Evolutionary conservation across 53 echinoderm and acorn worm species (phyloP), one percentile per base, ranked within the genome.

Genomic region (Henricia sp.): DNA sequence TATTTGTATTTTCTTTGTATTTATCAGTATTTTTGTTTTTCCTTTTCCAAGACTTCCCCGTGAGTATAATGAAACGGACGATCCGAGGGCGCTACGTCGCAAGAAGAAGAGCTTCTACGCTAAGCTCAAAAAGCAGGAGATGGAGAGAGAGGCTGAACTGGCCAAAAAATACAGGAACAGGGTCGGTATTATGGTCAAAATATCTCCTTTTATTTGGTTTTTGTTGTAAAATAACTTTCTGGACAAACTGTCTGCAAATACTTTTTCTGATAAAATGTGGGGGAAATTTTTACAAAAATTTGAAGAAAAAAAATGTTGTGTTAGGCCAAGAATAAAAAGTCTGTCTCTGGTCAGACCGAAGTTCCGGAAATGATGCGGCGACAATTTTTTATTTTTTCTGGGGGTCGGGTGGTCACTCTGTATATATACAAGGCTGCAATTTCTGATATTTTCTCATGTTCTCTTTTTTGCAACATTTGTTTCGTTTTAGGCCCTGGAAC

Each of bases 61-160:
- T 48, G 97, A 97, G 23, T 97, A 97, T 67, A 93, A 92, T 84
- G 97, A 97, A 77, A 92, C 91, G 32, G 97, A 97, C 82, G 97
- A 97, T 74, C 93, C 93, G 50, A 83, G 90, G 39, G 97, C 94
- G 41, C 90, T 90, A 52, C 89, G 97, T 14, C 86, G 97, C 19
- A 97, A 97, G 84, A 94, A 94, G 80, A 97, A 97, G 63, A 97
- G 94, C 62, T 96, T 89, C 83, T 96, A 96, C 87, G 96, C 96
- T 44, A 96, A 96, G 78, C 85, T 96, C 74, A 96, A 96, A 92
- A 96, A 94, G 50, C 93, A 96, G 71, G 96, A 96, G 66, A 94
- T 94, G 92, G 96, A 96, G 82, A 93, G 93, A 50, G 96, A 96
- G 54, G 96, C 94, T 21, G 96, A 96, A 42, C 71, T 96, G 74